phyloP scores from a whole-genome alignment of 2,888 invertebrate genomes.

The Drosophila recens region DNA sequence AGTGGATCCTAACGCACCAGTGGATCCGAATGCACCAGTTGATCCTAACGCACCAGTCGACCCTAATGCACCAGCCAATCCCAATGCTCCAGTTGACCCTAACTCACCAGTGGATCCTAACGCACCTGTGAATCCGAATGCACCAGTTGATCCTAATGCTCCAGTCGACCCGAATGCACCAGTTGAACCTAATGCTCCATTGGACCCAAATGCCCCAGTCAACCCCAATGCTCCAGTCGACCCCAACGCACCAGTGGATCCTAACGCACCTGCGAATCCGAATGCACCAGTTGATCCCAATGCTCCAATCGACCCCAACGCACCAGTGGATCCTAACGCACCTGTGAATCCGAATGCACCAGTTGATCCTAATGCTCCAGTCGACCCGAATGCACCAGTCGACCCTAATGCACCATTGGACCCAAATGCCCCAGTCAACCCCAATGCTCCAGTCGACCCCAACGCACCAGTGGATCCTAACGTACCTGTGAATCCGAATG shows the following conservation, averaged over 20 bases:
- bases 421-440: conserved; percentile 13
- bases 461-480: conserved; percentile 12
- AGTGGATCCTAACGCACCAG: background rate
- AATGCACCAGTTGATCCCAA: conserved; percentile 31
- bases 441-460: conserved; percentile 11
- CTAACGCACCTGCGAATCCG: conserved; percentile 29
- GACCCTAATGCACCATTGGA: conserved; percentile 29
- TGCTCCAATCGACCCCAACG: conserved; percentile 16
- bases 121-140: background rate
- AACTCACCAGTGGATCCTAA: background rate
- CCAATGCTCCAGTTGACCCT: background rate
- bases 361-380: conserved; percentile 38
- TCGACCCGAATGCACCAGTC: conserved; percentile 29
- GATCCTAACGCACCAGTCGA: background rate
- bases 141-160: background rate
- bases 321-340: conserved; percentile 18
- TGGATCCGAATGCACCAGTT: background rate
- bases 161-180: background rate
- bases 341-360: conserved; percentile 35
- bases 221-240: conserved; percentile 35
- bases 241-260: conserved; percentile 23
- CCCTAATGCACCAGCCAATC: background rate
- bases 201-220: conserved; percentile 25
- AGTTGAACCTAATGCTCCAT: conserved; percentile 20
- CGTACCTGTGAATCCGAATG: background rate